phyloP scores from a whole-genome alignment of 64 coral and sea anemone genomes.

The Pocillopora damicornis region DNA sequence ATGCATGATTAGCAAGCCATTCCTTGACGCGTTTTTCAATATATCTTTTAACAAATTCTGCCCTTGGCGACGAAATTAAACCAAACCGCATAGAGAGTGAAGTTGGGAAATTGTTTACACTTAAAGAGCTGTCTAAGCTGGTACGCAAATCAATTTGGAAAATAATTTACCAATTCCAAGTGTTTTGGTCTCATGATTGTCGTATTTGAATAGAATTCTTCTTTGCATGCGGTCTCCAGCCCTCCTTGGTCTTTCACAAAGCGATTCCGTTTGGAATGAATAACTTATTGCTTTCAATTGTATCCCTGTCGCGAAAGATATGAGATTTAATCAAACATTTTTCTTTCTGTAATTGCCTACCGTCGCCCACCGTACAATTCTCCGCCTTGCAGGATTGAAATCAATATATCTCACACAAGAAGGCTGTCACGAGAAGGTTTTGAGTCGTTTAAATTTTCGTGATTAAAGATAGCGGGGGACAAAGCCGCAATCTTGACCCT shows the following conservation, averaged over 20 bases:
- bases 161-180: not conserved
- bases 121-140: not conserved
- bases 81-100: not conserved
- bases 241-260: not conserved
- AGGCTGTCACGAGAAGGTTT: not conserved
- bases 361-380: not conserved
- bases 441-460: slow-evolving; percentile 9
- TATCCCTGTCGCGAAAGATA: not conserved
- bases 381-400: not conserved
- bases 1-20: not conserved
- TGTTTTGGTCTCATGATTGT: not conserved
- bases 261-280: not conserved
- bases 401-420: not conserved
- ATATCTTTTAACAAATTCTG: not conserved
- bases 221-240: not conserved
- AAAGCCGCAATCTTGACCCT: not conserved
- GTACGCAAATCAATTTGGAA: not conserved
- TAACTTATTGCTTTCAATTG: not conserved
- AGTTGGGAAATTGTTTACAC: not conserved
- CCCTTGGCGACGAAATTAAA: not conserved
- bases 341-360: not conserved
- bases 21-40: not conserved
- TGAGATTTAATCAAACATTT: slow-evolving; percentile 22
- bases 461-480: not conserved
- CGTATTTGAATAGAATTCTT: slow-evolving; percentile 31